These are phyloP conservation scores for Leptinotarsa defecta DNA, from an alignment of 1,140 invertebrate species.

Conservation along the genomic window DNA sequence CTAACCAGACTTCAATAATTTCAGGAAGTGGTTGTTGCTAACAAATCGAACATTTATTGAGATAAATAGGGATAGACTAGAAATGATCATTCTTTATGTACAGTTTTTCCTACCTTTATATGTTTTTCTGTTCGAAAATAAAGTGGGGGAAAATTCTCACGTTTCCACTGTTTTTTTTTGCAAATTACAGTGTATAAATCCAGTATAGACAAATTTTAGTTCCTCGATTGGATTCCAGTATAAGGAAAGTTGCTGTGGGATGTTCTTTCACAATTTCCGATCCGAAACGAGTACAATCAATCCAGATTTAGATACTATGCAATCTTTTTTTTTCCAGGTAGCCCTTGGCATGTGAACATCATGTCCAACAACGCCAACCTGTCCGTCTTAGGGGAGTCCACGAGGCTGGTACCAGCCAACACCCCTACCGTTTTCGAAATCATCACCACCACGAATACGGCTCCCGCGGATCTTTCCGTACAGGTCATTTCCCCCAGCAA, in stretches of 20 bases:
- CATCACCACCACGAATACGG: conserved; percentile 62
- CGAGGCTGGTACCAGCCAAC: conserved; percentile 85
- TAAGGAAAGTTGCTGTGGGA: neutral
- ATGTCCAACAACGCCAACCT: conserved; percentile 72
- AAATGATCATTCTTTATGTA: no score
- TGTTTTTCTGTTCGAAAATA: no score
- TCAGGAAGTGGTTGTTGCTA: no score
- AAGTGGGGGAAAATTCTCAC: no score
- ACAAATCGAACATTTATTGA: no score
- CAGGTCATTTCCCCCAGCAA: conserved; percentile 72
- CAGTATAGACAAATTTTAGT: no score
- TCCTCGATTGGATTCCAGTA: no score
- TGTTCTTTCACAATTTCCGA: neutral
- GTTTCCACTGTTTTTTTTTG: no score
- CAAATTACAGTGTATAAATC: no score
- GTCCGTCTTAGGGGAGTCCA: conserved; percentile 80
- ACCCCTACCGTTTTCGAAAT: conserved; percentile 86
- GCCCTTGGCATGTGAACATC: conserved; percentile 87
- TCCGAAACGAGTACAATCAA: neutral
- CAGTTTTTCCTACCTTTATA: no score
- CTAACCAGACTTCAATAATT: no score
- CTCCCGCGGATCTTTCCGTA: conserved; percentile 59
- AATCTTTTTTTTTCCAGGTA: conserved; percentile 65
- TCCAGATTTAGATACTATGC: neutral
- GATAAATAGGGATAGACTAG: no score